Evolutionary conservation across 1,140 invertebrate genomes (phyloP).

Genomic region (Lineus longissimus): DNA sequence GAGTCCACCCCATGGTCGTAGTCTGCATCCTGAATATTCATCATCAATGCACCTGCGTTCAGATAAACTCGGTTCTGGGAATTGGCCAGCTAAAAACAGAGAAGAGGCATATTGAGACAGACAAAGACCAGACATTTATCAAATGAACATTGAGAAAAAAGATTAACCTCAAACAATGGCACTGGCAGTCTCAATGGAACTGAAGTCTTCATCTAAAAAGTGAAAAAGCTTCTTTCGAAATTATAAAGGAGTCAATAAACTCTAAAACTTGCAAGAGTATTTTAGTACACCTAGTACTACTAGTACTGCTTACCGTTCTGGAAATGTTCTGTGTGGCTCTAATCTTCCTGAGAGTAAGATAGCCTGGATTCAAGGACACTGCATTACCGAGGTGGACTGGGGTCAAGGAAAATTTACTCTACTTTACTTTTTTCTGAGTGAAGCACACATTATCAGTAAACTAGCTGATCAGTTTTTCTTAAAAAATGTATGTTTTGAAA

Average conservation of each 20-base stretch:
- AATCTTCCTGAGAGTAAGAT: constrained; percentile 95
- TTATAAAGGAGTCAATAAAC: too few species aligned
- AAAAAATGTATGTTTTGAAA: too few species aligned
- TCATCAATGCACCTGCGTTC: constrained; percentile 87
- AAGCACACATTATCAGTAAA: too few species aligned
- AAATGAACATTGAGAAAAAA: too few species aligned
- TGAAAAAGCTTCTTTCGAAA: too few species aligned
- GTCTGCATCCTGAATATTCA: constrained; percentile 90
- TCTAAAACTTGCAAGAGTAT: too few species aligned
- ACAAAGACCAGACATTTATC: background rate
- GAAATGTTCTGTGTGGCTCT: constrained; percentile 96
- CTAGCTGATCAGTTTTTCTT: too few species aligned
- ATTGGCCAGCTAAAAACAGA: constrained; percentile 71
- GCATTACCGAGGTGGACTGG: constrained; percentile 84
- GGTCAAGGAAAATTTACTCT: constrained; percentile 70
- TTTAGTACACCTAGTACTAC: too few species aligned
- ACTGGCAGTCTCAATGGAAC: background rate
- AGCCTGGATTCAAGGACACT: constrained; percentile 91
- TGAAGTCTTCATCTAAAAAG: too few species aligned
- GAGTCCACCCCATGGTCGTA: constrained; percentile 67
- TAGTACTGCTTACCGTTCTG: constrained; percentile 87
- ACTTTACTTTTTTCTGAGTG: too few species aligned
- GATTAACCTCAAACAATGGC: too few species aligned
- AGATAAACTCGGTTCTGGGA: constrained; percentile 95
- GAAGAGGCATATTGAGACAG: constrained; percentile 9